Conservation (phyloP, 2,888 invertebrate genomes). For the Drosophila falleni region DNA sequence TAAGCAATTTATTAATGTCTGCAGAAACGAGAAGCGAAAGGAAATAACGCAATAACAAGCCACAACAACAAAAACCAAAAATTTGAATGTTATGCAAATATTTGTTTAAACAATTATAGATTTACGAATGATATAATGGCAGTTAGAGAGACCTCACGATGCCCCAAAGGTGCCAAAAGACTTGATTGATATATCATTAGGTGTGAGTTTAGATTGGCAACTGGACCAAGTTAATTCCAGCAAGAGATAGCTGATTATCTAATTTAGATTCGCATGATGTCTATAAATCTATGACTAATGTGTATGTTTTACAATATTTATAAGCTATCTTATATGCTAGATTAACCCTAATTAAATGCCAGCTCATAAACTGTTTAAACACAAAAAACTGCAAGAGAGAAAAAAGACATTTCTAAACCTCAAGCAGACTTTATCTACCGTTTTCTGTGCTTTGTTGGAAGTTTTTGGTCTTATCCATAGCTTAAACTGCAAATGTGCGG, state of each 20-base stretch:
- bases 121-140: conserved; percentile 35
- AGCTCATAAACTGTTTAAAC: conserved; percentile 18
- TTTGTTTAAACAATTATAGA: conserved; percentile 42
- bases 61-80: not conserved
- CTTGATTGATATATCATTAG: conserved; percentile 37
- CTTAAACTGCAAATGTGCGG: conserved; percentile 27
- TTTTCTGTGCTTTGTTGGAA: not conserved
- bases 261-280: conserved; percentile 2
- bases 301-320: conserved; percentile 19
- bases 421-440: not conserved
- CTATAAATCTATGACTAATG: conserved; percentile 24
- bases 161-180: conserved; percentile 29
- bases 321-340: conserved; percentile 9
- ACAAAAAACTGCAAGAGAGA: conserved; percentile 21
- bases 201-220: conserved; percentile 8
- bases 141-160: not conserved
- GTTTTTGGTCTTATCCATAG: conserved; percentile 31
- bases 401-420: not conserved
- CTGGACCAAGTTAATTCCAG: not conserved
- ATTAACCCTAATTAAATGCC: conserved; percentile 17
- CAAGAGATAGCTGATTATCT: conserved; percentile 3
- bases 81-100: conserved; percentile 51
- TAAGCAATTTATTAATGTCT: conserved; percentile 36
- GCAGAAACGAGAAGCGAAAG: conserved; percentile 14
- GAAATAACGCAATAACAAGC: conserved; percentile 22